These are phyloP conservation scores for Hetaerina titia DNA, from an alignment of 2,888 invertebrate species.

Conservation along the genomic window DNA sequence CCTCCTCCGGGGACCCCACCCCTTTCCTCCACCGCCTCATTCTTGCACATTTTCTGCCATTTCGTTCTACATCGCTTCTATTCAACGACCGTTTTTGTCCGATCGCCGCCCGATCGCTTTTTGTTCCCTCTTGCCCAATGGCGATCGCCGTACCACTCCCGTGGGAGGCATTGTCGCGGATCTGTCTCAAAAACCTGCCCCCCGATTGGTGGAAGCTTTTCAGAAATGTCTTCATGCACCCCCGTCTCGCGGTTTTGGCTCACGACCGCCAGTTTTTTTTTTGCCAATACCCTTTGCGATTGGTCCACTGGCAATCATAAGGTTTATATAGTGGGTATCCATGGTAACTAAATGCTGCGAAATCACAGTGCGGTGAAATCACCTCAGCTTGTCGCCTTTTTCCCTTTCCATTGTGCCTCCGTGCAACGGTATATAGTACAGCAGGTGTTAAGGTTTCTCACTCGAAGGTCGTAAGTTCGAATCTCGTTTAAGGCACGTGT, in stretches of 20 bases:
- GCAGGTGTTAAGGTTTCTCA: not conserved
- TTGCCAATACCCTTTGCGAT: not conserved
- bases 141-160: constrained; percentile 53
- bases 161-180: not conserved
- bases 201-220: constrained; percentile 13
- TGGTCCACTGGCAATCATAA: not conserved
- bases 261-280: not conserved
- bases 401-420: not conserved
- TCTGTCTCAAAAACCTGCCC: not conserved
- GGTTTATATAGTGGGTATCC: not conserved
- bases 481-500: not conserved
- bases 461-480: not conserved
- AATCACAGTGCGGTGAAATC: constrained; percentile 12
- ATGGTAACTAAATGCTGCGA: constrained; percentile 14
- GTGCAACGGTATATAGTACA: not conserved
- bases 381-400: not conserved
- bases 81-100: not conserved
- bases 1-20: not conserved
- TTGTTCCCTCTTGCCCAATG: constrained; percentile 45
- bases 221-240: constrained; percentile 49
- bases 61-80: constrained; percentile 16
- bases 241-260: constrained; percentile 35
- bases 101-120: constrained; percentile 25
- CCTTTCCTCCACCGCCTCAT: not conserved
- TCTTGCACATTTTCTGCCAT: constrained; percentile 30